These are phyloP conservation scores for Aphelenchoides fujianensis DNA, from an alignment of 1,140 invertebrate species.

Conservation along the genomic window DNA sequence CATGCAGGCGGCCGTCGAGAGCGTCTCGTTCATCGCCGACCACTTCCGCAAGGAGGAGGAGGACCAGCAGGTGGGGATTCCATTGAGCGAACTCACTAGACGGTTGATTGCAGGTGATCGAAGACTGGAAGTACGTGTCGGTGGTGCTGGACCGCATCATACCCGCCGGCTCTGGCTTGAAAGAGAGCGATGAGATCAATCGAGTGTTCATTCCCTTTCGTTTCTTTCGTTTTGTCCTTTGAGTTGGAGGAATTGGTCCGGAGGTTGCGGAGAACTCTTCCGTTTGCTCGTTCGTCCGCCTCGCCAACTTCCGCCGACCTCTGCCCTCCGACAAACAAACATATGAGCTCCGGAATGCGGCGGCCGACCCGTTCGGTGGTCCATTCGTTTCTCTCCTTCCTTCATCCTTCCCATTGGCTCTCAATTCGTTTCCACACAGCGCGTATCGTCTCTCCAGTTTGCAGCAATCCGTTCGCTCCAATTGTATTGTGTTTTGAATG, in stretches of 20 bases:
- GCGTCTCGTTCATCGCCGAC: slow-evolving; percentile 59
- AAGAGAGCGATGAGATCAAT: slow-evolving; percentile 1
- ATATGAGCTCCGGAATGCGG: background rate
- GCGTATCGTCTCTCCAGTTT: background rate
- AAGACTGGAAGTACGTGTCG: slow-evolving; percentile 99
- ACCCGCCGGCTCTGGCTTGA: slow-evolving; percentile 50
- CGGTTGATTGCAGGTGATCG: slow-evolving; percentile 63
- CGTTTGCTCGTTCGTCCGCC: background rate
- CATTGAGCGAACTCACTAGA: too few relatives aligned
- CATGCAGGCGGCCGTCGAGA: slow-evolving; percentile 55
- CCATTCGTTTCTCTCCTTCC: too few relatives aligned
- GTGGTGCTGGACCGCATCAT: slow-evolving; percentile 98
- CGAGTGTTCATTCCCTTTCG: background rate
- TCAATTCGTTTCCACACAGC: background rate
- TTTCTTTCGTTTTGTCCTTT: too few relatives aligned
- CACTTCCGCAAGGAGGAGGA: slow-evolving; percentile 59
- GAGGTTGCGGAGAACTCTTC: background rate
- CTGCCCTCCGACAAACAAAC: background rate
- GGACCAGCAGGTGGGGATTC: slow-evolving; percentile 59
- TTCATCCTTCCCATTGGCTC: too few relatives aligned
- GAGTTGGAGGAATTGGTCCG: background rate
- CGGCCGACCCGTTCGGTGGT: background rate
- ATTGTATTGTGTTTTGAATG: too few relatives aligned
- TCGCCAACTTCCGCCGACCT: background rate
- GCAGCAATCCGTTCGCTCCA: too few relatives aligned